Evolutionary conservation across 2,888 invertebrate species (phyloP).

Genomic region (Oasisia sp.): DNA sequence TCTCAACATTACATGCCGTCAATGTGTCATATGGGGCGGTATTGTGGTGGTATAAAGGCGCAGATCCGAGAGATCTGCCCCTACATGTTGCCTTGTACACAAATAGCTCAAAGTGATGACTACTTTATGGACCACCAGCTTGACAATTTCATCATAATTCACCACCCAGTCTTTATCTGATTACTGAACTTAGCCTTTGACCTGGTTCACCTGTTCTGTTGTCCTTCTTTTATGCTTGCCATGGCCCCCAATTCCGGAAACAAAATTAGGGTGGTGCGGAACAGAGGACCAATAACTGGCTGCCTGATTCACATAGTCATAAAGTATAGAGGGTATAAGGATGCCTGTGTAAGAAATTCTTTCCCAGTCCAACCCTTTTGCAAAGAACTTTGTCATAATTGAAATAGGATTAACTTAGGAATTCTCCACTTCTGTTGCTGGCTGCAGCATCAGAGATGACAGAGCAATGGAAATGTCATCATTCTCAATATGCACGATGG

Average conservation of each 20-base stretch:
- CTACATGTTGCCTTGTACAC: neutral
- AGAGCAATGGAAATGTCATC: too few relatives aligned
- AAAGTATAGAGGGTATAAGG: too few relatives aligned
- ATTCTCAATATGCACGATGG: too few relatives aligned
- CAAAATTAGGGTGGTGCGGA: neutral
- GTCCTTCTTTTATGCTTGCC: neutral
- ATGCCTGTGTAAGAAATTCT: too few relatives aligned
- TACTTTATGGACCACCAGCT: neutral
- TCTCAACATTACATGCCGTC: neutral
- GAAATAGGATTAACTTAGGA: too few relatives aligned
- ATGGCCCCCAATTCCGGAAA: neutral
- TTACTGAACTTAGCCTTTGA: neutral
- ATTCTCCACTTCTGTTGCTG: too few relatives aligned
- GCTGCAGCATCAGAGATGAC: too few relatives aligned
- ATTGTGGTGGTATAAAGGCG: neutral
- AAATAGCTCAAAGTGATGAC: neutral
- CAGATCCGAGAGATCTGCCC: neutral
- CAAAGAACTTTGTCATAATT: too few relatives aligned
- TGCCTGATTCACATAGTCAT: too few relatives aligned
- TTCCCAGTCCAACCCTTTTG: too few relatives aligned
- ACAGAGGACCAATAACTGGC: too few relatives aligned
- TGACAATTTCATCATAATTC: conserved; percentile 14
- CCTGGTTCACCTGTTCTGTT: neutral
- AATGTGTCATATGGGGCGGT: neutral
- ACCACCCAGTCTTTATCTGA: neutral